These are phyloP conservation scores for Hyles euphorbiae DNA, from an alignment of 1,140 invertebrate species.

Conservation along the genomic window DNA sequence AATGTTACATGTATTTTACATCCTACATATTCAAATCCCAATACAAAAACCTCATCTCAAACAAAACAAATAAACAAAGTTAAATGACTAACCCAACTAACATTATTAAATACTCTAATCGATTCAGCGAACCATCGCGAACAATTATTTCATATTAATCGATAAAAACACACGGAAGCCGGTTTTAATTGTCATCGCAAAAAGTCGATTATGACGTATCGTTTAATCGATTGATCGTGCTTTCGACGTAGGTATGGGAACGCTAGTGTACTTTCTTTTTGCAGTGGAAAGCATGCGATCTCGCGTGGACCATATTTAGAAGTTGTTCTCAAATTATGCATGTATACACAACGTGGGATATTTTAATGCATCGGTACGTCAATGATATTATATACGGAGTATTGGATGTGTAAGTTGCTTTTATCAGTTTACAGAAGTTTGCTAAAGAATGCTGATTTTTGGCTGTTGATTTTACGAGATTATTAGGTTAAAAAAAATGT, in stretches of 20 bases:
- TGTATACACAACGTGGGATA: conserved; percentile 1
- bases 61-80: conserved; percentile 3
- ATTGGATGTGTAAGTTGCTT: too few relatives aligned
- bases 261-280: conserved; percentile 50
- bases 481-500: too few relatives aligned
- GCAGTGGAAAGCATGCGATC: neutral
- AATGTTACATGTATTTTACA: too few relatives aligned
- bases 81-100: conserved; percentile 19
- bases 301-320: conserved; percentile 7
- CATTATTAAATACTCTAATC: conserved; percentile 27
- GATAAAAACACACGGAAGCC: conserved; percentile 58
- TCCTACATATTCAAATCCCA: too few relatives aligned
- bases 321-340: conserved; percentile 8
- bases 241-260: conserved; percentile 49
- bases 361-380: too few relatives aligned
- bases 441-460: too few relatives aligned
- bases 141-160: conserved; percentile 39
- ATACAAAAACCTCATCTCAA: neutral
- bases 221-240: conserved; percentile 36
- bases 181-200: conserved; percentile 40
- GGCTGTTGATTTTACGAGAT: too few relatives aligned
- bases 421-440: too few relatives aligned
- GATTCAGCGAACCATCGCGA: conserved; percentile 41
- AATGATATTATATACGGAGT: neutral
- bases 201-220: conserved; percentile 41